phyloP scores from a whole-genome alignment of 2,888 invertebrate genomes.

The Dendrolimus pini region DNA sequence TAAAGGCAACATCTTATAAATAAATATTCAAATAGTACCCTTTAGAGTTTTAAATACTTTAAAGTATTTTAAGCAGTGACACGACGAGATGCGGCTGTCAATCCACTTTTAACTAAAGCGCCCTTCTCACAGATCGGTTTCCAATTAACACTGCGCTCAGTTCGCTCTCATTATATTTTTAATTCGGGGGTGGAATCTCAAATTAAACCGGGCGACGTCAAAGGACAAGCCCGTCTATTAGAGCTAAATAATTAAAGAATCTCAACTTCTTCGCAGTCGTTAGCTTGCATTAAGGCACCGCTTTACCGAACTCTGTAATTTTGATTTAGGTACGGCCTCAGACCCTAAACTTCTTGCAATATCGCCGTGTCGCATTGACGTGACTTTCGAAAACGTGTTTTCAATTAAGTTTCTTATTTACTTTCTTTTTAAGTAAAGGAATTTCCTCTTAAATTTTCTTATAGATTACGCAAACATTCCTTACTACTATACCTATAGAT shows the following conservation, averaged over 20 bases:
- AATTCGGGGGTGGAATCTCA: conserved; percentile 73
- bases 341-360: conserved; percentile 35
- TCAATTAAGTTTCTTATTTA: conserved; percentile 11
- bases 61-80: no score
- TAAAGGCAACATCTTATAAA: no score
- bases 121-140: conserved; percentile 65
- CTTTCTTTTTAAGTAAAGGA: background rate
- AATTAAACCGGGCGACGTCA: conserved; percentile 72
- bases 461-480: no score
- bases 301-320: conserved; percentile 51
- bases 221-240: conserved; percentile 72
- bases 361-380: conserved; percentile 14
- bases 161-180: conserved; percentile 75
- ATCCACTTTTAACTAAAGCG: conserved; percentile 42
- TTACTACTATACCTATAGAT: no score
- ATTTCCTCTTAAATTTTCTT: background rate
- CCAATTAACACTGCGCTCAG: conserved; percentile 70
- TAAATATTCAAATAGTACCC: no score
- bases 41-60: no score
- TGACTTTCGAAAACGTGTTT: conserved; percentile 23
- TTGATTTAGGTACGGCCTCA: conserved; percentile 46
- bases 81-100: conserved; percentile 17
- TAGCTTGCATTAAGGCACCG: conserved; percentile 64
- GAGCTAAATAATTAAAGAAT: conserved; percentile 76
- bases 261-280: conserved; percentile 67